Evolutionary conservation across 2,113 vertebrate genomes (phyloP), one percentile per base, ranked within the genome.

Genomic region (Pseudolaguvia tuberculata): DNA sequence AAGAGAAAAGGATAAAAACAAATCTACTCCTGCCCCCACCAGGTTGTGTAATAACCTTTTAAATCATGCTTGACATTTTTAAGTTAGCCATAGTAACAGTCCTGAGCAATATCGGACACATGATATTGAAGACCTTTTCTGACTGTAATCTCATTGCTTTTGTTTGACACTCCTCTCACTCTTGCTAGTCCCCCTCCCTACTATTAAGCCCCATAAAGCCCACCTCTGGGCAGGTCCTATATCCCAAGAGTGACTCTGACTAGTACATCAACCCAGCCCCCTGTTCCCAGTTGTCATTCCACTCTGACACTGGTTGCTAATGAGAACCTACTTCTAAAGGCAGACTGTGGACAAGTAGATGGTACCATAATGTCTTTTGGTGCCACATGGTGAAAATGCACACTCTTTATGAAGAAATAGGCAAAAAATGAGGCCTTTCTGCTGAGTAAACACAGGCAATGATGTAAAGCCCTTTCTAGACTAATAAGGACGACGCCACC

Each of bases 11-110:
- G 21, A 51, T 23, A 42, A 59, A 66, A 62, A 45, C 50, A 80
- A 68, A 61, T 56, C 63, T 83, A 51, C 53, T 78, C 78, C 70
- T 82, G 75, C 72, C 65, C 82, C 80, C 80, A 84, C 83, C 77
- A 70, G 79, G 87, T 89, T 87, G 83, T 79, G 83, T 92, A 93
- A 94, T 93, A 93, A 92, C 90, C 89, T 91, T 92, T 90, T 93
- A 95, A 94, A 96, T 96, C 92, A 92, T 80, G 75, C 90, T 89
- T 94, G 94, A 93, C 93, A 90, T 92, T 92, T 92, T 88, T 91
- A 91, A 94, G 90, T 87, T 88, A 86, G 91, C 85, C 77, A 85
- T 90, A 84, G 87, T 88, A 89, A 91, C 88, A 89, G 86, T 80
- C 80, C 78, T 83, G 69, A 27, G 87, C 88, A 91, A 92, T 93